phyloP scores from a whole-genome alignment of 1,140 invertebrate species.

The Hylaeus anthracinus region DNA sequence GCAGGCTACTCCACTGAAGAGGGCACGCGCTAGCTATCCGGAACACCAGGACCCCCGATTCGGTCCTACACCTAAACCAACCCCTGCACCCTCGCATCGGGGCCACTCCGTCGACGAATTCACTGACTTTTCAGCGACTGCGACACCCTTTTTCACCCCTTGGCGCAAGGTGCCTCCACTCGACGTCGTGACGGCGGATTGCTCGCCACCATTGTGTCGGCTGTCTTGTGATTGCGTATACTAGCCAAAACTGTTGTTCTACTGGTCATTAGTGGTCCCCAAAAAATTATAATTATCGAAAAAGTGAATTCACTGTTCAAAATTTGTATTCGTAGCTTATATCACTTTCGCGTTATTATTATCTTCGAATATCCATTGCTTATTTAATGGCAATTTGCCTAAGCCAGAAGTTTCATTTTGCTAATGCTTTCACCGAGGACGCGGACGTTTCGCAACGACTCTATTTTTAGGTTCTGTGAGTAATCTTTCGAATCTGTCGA shows the following conservation, averaged over 20 bases:
- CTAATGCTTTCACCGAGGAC: neutral
- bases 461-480: neutral
- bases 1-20: constrained; percentile 76
- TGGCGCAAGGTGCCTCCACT: constrained; percentile 66
- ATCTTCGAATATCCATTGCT: too few relatives aligned
- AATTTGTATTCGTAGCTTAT: too few relatives aligned
- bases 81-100: constrained; percentile 73
- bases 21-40: constrained; percentile 75
- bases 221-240: neutral
- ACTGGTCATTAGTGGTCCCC: too few relatives aligned
- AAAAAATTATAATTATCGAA: too few relatives aligned
- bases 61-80: constrained; percentile 71
- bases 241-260: too few relatives aligned
- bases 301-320: too few relatives aligned
- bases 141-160: constrained; percentile 64
- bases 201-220: constrained; percentile 14
- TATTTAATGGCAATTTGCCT: too few relatives aligned
- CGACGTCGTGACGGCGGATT: constrained; percentile 24
- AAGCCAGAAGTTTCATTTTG: too few relatives aligned
- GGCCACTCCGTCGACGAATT: constrained; percentile 63
- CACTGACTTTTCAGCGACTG: constrained; percentile 71
- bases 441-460: neutral
- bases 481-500: constrained; percentile 5
- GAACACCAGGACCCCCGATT: constrained; percentile 68
- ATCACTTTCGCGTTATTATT: too few relatives aligned